Percentiles rank a stretch among this genome's conserved stretches.
Evolutionary conservation across 1,140 invertebrate species (phyloP).

Genomic region (Augochlora pura): DNA sequence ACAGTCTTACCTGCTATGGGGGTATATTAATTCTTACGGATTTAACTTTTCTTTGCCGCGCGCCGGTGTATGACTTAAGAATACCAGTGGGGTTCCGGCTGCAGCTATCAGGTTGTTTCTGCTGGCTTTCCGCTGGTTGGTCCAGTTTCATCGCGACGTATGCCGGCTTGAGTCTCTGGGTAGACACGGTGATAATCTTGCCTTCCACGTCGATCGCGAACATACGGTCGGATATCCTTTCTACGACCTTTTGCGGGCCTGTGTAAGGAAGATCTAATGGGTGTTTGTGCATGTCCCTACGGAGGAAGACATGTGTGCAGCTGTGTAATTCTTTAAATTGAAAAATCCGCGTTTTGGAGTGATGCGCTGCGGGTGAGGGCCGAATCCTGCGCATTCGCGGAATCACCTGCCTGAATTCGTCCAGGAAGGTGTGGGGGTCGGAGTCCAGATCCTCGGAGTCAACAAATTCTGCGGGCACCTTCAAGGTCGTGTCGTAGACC

Average conservation of each 20-base stretch:
- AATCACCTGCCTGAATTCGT: no score
- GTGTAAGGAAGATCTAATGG: background rate
- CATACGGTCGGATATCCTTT: background rate
- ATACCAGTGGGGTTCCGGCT: no score
- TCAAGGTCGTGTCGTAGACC: slow-evolving; percentile 57
- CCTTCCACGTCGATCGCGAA: background rate
- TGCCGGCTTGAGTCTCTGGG: background rate
- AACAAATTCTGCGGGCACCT: slow-evolving; percentile 64
- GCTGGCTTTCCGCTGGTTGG: no score
- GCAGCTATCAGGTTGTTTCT: no score
- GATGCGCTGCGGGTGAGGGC: no score
- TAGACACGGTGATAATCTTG: background rate
- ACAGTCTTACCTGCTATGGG: no score
- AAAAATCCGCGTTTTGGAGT: slow-evolving; percentile 50
- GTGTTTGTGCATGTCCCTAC: background rate
- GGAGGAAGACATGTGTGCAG: slow-evolving; percentile 62
- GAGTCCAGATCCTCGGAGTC: slow-evolving; percentile 19
- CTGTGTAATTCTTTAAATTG: slow-evolving; percentile 44
- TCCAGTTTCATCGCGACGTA: background rate
- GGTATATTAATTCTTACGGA: no score
- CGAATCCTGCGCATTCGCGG: no score
- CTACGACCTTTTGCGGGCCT: background rate
- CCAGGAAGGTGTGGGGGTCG: slow-evolving; percentile 25
- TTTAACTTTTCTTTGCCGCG: no score
- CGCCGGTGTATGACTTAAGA: no score